Conservation (phyloP, 2,888 invertebrate species). For the Cataglyphis cursor region DNA sequence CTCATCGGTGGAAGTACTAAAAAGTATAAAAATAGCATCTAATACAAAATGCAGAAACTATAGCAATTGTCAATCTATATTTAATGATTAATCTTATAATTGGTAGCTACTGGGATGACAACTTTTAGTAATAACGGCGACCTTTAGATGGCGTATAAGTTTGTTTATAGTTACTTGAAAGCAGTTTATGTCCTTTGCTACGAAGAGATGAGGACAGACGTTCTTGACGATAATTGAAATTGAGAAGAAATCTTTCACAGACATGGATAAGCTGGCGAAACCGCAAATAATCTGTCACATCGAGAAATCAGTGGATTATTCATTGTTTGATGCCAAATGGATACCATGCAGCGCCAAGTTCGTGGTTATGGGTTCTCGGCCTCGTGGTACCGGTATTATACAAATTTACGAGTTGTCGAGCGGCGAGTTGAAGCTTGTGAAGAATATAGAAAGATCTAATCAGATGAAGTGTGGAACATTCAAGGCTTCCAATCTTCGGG, state of each 20-base stretch:
- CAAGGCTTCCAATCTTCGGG: constrained; percentile 94
- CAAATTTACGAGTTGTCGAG: constrained; percentile 93
- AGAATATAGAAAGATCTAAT: constrained; percentile 93
- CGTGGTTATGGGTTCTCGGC: constrained; percentile 94
- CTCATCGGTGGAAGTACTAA: no score
- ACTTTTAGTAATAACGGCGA: neutral
- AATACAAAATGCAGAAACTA: no score
- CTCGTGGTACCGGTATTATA: constrained; percentile 94
- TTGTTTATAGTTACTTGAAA: constrained; percentile 72
- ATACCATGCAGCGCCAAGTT: constrained; percentile 98
- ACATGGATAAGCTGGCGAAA: constrained; percentile 90
- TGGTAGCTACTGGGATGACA: neutral
- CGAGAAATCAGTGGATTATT: constrained; percentile 94
- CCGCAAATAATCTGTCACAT: constrained; percentile 97
- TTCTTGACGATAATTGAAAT: neutral
- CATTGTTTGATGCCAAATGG: constrained; percentile 98
- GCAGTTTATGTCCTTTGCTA: neutral
- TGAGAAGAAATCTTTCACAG: neutral
- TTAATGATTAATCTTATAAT: no score
- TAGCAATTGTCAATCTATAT: no score
- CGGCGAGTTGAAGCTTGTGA: constrained; percentile 91
- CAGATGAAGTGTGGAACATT: constrained; percentile 98
- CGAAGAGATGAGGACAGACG: neutral
- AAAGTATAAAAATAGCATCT: no score
- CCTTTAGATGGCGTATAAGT: constrained; percentile 59